phyloP scores from a whole-genome alignment of 2,888 invertebrate genomes.

The Ophion ventricosus region DNA sequence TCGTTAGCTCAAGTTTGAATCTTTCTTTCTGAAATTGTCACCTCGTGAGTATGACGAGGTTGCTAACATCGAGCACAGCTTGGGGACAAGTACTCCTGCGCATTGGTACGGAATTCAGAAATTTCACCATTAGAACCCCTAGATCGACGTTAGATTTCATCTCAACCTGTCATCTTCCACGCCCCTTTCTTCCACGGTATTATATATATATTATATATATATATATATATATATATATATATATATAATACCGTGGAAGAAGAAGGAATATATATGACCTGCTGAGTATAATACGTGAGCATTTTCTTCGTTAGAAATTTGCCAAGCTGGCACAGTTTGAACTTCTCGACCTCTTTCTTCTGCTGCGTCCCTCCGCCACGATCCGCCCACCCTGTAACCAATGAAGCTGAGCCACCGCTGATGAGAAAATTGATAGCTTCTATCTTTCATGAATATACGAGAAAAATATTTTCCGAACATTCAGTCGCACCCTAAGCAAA shows the following conservation, averaged over 20 bases:
- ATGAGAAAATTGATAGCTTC: slow-evolving; percentile 51
- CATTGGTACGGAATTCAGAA: slow-evolving; percentile 16
- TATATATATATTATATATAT: slow-evolving; percentile 25
- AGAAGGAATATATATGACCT: neutral
- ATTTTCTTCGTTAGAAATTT: slow-evolving; percentile 61
- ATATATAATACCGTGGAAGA: neutral
- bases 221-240: neutral
- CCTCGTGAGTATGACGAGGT: neutral
- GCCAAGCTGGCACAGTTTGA: slow-evolving; percentile 61
- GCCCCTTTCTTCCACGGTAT: slow-evolving; percentile 7
- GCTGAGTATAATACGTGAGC: slow-evolving; percentile 49
- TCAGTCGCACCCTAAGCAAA: neutral
- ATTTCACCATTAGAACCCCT: slow-evolving; percentile 46
- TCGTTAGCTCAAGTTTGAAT: neutral
- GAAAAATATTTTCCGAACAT: slow-evolving; percentile 17
- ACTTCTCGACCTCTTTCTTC: slow-evolving; percentile 47
- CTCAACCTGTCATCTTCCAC: slow-evolving; percentile 46
- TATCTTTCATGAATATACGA: slow-evolving; percentile 40
- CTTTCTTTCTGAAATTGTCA: neutral
- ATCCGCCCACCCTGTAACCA: neutral
- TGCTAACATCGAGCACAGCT: neutral
- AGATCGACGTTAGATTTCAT: slow-evolving; percentile 60
- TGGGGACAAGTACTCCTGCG: slow-evolving; percentile 25
- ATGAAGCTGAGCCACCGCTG: slow-evolving; percentile 45
- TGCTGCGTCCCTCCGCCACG: neutral